Evolutionary conservation across 2,797 vertebrate species (phyloP).

Genomic region (Cynodonichthys magdalenae): DNA sequence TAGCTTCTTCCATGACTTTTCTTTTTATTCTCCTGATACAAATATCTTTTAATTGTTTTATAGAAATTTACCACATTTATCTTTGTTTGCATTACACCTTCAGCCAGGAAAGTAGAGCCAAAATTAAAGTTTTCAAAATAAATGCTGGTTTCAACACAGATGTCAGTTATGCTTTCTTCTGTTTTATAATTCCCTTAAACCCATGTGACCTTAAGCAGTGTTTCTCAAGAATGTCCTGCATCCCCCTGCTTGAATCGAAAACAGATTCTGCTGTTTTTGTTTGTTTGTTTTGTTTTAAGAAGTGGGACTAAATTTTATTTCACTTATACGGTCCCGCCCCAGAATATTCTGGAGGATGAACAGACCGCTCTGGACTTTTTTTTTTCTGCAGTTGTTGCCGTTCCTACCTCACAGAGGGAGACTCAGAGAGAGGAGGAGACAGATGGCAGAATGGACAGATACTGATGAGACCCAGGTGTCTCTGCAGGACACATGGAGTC

Average conservation of each 20-base stretch:
- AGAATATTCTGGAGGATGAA: background rate
- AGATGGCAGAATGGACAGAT: constrained; percentile 7
- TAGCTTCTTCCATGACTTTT: too few species aligned
- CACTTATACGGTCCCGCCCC: too few species aligned
- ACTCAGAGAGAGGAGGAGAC: background rate
- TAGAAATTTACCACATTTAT: too few species aligned
- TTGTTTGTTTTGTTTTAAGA: background rate
- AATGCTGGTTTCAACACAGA: background rate
- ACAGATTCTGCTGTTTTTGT: background rate
- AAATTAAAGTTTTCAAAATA: background rate
- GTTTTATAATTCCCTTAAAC: background rate
- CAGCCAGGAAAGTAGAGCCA: background rate
- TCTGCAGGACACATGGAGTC: constrained; percentile 31
- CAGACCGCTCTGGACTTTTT: background rate
- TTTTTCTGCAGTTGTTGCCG: background rate
- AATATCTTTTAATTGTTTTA: too few species aligned
- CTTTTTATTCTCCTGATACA: too few species aligned
- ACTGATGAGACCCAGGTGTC: background rate
- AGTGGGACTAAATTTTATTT: background rate
- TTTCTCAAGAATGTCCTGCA: background rate
- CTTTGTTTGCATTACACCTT: background rate
- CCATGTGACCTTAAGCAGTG: background rate
- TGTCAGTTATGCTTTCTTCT: background rate
- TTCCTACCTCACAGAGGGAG: background rate
- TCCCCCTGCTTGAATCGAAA: background rate